These are phyloP conservation scores for Phyllotreta striolata DNA, from an alignment of 2,888 invertebrate species.

Conservation along the genomic window DNA sequence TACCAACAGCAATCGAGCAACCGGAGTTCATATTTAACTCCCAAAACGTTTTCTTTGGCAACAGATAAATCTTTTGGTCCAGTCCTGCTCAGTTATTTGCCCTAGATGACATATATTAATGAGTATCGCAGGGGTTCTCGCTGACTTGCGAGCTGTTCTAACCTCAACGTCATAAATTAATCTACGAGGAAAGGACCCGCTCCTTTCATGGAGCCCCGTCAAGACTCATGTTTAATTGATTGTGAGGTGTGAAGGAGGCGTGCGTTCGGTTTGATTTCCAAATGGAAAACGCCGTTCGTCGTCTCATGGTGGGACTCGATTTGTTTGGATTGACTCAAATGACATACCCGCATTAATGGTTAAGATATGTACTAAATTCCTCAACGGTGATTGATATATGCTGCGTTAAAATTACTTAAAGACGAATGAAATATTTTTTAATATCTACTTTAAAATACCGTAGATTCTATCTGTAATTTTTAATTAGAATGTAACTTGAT, in stretches of 20 bases:
- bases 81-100: slow-evolving; percentile 38
- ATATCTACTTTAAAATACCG: too few relatives aligned
- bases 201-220: slow-evolving; percentile 16
- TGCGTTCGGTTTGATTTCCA: slow-evolving; percentile 21
- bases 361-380: too few relatives aligned
- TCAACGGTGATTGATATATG: too few relatives aligned
- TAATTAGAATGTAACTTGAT: too few relatives aligned
- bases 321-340: slow-evolving; percentile 9
- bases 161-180: slow-evolving; percentile 42
- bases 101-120: slow-evolving; percentile 42
- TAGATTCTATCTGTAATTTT: too few relatives aligned
- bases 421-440: too few relatives aligned
- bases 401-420: too few relatives aligned
- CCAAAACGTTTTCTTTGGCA: neutral
- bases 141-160: slow-evolving; percentile 39
- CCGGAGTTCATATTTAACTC: slow-evolving; percentile 1
- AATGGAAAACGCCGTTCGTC: slow-evolving; percentile 16
- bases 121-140: slow-evolving; percentile 39
- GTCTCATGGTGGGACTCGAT: slow-evolving; percentile 6
- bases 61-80: neutral
- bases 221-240: slow-evolving; percentile 33
- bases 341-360: neutral
- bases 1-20: neutral
- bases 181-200: slow-evolving; percentile 28
- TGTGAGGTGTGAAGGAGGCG: slow-evolving; percentile 30